phyloP scores from a whole-genome alignment of 2,113 vertebrate genomes.

The Seriola quinqueradiata region DNA sequence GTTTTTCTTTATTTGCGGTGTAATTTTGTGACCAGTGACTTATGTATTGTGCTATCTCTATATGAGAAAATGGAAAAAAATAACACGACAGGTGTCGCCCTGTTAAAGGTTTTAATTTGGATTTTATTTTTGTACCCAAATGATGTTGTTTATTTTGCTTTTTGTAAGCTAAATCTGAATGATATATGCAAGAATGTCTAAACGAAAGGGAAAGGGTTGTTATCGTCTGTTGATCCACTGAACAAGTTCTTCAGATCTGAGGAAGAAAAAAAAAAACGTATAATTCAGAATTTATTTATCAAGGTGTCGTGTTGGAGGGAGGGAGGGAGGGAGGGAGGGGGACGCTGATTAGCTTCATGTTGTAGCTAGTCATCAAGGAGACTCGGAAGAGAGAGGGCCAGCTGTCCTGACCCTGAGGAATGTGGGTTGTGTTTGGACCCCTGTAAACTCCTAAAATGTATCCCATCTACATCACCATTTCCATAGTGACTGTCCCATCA shows the following conservation, averaged over 20 bases:
- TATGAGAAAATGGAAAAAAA: slow-evolving; percentile 56
- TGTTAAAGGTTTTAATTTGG: slow-evolving; percentile 79
- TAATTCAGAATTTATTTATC: slow-evolving; percentile 60
- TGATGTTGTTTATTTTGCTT: slow-evolving; percentile 73
- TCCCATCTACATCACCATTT: slow-evolving; percentile 71
- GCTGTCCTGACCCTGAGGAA: slow-evolving; percentile 32
- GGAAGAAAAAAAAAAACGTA: neutral
- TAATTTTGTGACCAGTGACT: slow-evolving; percentile 81
- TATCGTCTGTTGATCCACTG: slow-evolving; percentile 49
- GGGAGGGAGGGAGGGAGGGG: neutral
- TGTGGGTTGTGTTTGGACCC: slow-evolving; percentile 64
- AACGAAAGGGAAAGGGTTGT: slow-evolving; percentile 44
- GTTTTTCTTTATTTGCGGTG: slow-evolving; percentile 71
- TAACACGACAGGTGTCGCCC: slow-evolving; percentile 42
- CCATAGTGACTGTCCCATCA: slow-evolving; percentile 80
- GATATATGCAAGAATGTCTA: slow-evolving; percentile 69
- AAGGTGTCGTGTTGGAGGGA: slow-evolving; percentile 31
- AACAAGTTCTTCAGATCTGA: slow-evolving; percentile 44
- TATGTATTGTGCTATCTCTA: slow-evolving; percentile 77
- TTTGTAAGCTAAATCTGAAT: slow-evolving; percentile 77
- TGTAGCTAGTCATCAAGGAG: slow-evolving; percentile 25
- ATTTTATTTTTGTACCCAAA: slow-evolving; percentile 86
- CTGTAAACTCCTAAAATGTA: slow-evolving; percentile 67
- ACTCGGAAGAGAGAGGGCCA: slow-evolving; percentile 16
- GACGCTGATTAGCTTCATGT: slow-evolving; percentile 36